phyloP scores from a whole-genome alignment of 2,888 invertebrate species.

The Amiota minor region DNA sequence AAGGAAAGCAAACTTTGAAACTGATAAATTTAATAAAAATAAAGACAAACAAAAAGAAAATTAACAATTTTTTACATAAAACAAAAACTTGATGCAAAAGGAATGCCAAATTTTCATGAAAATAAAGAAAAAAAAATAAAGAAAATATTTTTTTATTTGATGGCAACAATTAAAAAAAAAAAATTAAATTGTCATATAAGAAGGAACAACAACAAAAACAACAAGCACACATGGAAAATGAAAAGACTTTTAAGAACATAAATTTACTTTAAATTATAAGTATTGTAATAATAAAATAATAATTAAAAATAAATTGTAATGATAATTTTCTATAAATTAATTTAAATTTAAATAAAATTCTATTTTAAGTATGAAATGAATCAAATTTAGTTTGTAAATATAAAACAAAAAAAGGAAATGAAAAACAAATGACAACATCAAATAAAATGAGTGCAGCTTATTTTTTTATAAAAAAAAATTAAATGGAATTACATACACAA shows the following conservation, averaged over 20 bases:
- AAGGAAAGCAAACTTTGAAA: constrained; percentile 45
- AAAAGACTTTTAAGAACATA: constrained; percentile 56
- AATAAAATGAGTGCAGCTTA: constrained; percentile 22
- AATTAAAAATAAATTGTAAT: constrained; percentile 23
- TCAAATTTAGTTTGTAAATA: background rate
- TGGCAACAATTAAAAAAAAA: background rate
- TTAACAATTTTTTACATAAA: constrained; percentile 8
- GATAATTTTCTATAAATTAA: constrained; percentile 8
- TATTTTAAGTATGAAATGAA: background rate
- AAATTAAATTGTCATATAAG: constrained; percentile 17
- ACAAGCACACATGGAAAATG: constrained; percentile 66
- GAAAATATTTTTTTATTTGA: background rate
- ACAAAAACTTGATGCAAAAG: constrained; percentile 26
- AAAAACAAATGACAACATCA: background rate
- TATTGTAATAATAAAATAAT: constrained; percentile 6
- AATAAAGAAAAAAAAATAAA: constrained; percentile 16
- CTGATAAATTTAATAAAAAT: constrained; percentile 42
- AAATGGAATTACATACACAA: background rate
- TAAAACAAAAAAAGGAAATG: background rate
- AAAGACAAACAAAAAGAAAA: constrained; percentile 15
- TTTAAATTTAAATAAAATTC: background rate
- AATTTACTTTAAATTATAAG: constrained; percentile 13
- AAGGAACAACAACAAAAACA: constrained; percentile 47
- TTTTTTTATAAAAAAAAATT: constrained; percentile 14
- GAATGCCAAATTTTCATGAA: constrained; percentile 52